These are phyloP conservation scores for Amaurobius ferox DNA, from an alignment of 2,888 invertebrate genomes.

Conservation along the genomic window DNA sequence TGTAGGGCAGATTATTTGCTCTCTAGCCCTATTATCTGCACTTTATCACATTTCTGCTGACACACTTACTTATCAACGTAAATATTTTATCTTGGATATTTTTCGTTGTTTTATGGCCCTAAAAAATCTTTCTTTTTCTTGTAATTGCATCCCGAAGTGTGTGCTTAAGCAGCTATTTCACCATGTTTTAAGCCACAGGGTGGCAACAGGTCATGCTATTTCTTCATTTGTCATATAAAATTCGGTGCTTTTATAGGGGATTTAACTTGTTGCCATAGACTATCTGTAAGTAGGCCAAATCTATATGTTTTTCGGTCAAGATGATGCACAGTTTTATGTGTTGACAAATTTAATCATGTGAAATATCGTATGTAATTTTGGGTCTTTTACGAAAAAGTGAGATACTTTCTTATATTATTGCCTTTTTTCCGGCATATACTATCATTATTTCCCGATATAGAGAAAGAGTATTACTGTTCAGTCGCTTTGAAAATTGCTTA, in stretches of 20 bases:
- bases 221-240: background rate
- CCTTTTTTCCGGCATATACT: no score
- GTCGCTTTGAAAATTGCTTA: no score
- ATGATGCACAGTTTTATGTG: background rate
- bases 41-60: background rate
- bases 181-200: background rate
- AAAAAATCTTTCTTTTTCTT: background rate
- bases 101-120: background rate
- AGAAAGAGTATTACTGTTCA: no score
- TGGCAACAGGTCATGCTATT: background rate
- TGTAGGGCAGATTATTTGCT: background rate
- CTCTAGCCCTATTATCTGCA: background rate
- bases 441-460: no score
- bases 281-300: no score
- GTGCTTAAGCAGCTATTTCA: background rate
- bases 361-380: no score
- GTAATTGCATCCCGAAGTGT: background rate
- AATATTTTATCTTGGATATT: background rate
- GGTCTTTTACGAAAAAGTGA: no score
- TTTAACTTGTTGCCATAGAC: no score
- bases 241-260: background rate
- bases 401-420: no score
- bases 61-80: background rate
- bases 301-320: no score
- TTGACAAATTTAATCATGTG: background rate